A percentile compares a stretch with the other conserved stretches of the same genome.
Conservation (phyloP, 2,113 vertebrate genomes). For the Tautogolabrus adspersus region DNA sequence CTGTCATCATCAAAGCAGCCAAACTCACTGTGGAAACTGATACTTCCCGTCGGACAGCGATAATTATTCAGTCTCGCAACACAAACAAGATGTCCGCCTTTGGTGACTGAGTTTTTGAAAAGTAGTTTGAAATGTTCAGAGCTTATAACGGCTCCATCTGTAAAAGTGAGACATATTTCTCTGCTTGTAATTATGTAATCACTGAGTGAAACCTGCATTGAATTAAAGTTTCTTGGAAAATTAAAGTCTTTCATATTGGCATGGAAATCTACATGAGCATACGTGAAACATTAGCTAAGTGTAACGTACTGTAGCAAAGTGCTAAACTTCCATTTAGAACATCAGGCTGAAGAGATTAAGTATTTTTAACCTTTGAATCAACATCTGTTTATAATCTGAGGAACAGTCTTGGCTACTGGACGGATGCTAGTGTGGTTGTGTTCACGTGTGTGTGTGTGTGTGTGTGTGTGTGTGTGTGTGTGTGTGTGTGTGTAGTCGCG, state of each 20-base stretch:
- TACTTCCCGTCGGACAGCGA: constrained; percentile 2
- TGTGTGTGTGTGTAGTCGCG: too few relatives aligned
- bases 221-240: constrained; percentile 31
- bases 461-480: too few relatives aligned
- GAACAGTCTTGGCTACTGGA: constrained; percentile 34
- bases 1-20: constrained; percentile 42
- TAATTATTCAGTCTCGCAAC: constrained; percentile 51
- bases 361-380: constrained; percentile 35
- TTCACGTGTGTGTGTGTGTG: not conserved
- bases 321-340: constrained; percentile 40
- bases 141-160: constrained; percentile 46
- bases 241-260: constrained; percentile 1
- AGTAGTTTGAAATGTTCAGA: constrained; percentile 20
- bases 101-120: not conserved
- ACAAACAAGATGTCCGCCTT: constrained; percentile 34
- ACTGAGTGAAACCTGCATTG: constrained; percentile 10
- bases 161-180: constrained; percentile 16
- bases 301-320: not conserved
- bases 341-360: constrained; percentile 22
- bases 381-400: constrained; percentile 70
- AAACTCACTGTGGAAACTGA: constrained; percentile 45
- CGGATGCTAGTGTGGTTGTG: not conserved
- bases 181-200: constrained; percentile 46
- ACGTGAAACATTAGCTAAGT: constrained; percentile 21
- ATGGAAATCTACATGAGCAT: constrained; percentile 21